phyloP scores from a whole-genome alignment of 1,140 invertebrate species.

The Listronotus oregonensis region DNA sequence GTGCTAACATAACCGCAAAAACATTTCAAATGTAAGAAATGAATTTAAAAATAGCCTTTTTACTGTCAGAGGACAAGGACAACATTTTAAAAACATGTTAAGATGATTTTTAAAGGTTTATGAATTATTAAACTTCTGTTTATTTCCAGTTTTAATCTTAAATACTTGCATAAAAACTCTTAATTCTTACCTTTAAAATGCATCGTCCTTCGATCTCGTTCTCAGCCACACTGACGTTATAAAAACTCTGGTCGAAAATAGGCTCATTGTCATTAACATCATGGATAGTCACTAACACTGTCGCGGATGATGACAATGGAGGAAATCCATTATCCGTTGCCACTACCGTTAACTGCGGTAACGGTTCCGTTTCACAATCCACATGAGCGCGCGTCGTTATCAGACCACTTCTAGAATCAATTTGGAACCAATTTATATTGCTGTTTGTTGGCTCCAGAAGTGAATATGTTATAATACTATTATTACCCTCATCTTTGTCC shows the following conservation, averaged over 20 bases:
- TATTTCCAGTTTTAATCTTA: no score
- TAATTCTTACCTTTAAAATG: conserved; percentile 91
- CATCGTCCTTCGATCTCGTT: conserved; percentile 84
- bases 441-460: conserved; percentile 69
- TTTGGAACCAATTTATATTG: conserved; percentile 82
- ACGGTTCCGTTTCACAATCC: conserved; percentile 89
- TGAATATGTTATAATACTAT: conserved; percentile 84
- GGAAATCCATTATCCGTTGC: conserved; percentile 86
- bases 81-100: no score
- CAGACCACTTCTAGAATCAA: conserved; percentile 84
- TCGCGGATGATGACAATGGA: conserved; percentile 78
- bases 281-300: conserved; percentile 83
- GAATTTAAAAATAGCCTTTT: no score
- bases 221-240: conserved; percentile 92
- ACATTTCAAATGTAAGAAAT: no score
- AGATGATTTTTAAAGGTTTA: no score
- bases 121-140: no score
- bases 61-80: no score
- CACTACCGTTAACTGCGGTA: conserved; percentile 78
- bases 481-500: conserved; percentile 87
- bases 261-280: conserved; percentile 95
- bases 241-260: conserved; percentile 94
- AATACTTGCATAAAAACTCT: no score
- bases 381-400: conserved; percentile 84
- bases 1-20: no score